Base-by-base conservation (phyloP, 2,797 vertebrate species). In the Loriculus beryllinus region DNA sequence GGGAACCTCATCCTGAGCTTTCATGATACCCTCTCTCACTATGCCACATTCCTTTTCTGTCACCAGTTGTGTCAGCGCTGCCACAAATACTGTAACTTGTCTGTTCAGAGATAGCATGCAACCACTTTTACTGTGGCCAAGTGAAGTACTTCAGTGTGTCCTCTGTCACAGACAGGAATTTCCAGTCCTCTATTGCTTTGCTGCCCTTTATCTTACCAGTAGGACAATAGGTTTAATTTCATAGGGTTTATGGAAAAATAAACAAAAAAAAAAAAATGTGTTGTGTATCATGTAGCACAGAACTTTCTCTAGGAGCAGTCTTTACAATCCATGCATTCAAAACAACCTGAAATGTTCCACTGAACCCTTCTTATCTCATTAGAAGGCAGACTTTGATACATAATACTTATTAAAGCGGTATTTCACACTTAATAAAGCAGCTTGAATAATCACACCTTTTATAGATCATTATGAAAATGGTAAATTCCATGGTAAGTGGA, bases 371-470 rank as follows among this genome's bases (percentile, higher is more conserved):
- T 45, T 79, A 21, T 28, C 13, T 37, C 51, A 86, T 19, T 40
- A 67, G 16, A 74, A 93, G 28, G 22, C 26, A 93, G 40, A 80
- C 9, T 71, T 25, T 89, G 64, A 91, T 67, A 76, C 90, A 87
- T 64, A 69, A 62, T 59, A 15, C 6, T 33, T 47, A 68, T 57
- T 90, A 89, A 79, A 17, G 16, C 64, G 20, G 11, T 35, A 52
- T 75, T 93, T 93, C 29, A 40, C 43, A 47, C 12, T 10, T 68
- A 95, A 77, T 91, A 86, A 48, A 85, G 43, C 40, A 87, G 10
- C 33, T 78, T 40, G 23, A 79, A 86, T 74, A 89, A 94, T 86
- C 67, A 85, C 3, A 7, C 1, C 4, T 69, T 91, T 92, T 91
- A 39, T 12, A 88, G 29, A 89, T 64, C 23, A 81, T 39, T 40